A percentile compares a stretch with the other conserved stretches of the same genome.
These are phyloP conservation scores for Plagodis pulveraria DNA, from an alignment of 2,888 invertebrate genomes.

Conservation along the genomic window DNA sequence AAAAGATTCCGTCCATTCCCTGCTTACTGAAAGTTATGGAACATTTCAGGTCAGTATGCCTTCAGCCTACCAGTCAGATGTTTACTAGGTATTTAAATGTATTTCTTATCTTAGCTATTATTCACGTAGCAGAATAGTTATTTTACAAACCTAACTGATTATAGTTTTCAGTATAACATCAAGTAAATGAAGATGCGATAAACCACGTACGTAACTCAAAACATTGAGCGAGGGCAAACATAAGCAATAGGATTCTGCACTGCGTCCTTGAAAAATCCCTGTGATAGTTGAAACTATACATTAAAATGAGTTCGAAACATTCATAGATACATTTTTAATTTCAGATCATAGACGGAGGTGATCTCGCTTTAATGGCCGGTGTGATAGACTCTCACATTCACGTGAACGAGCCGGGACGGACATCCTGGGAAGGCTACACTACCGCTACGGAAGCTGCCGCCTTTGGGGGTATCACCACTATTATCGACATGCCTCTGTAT, in stretches of 20 bases:
- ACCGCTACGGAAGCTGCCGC: slow-evolving; percentile 90
- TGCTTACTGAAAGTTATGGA: slow-evolving; percentile 53
- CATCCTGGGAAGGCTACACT: slow-evolving; percentile 89
- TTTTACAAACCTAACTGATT: no score
- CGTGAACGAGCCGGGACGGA: slow-evolving; percentile 89
- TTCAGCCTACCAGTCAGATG: not conserved
- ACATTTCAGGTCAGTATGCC: slow-evolving; percentile 46
- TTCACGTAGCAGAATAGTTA: no score
- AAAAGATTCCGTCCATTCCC: slow-evolving; percentile 67
- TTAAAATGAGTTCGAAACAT: no score
- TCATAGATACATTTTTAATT: not conserved
- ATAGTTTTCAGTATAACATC: no score
- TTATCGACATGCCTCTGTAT: slow-evolving; percentile 90
- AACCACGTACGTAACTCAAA: no score
- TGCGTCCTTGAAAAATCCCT: no score
- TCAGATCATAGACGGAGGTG: slow-evolving; percentile 66
- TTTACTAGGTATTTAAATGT: no score
- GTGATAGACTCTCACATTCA: slow-evolving; percentile 90
- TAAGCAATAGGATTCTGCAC: no score
- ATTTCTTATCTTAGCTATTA: no score
- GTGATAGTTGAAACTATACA: no score
- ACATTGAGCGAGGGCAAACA: no score
- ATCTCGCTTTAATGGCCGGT: slow-evolving; percentile 86
- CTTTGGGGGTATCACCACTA: slow-evolving; percentile 89
- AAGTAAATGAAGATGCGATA: no score